phyloP scores from a whole-genome alignment of 2,113 vertebrate species.

The Barnardius zonarius region DNA sequence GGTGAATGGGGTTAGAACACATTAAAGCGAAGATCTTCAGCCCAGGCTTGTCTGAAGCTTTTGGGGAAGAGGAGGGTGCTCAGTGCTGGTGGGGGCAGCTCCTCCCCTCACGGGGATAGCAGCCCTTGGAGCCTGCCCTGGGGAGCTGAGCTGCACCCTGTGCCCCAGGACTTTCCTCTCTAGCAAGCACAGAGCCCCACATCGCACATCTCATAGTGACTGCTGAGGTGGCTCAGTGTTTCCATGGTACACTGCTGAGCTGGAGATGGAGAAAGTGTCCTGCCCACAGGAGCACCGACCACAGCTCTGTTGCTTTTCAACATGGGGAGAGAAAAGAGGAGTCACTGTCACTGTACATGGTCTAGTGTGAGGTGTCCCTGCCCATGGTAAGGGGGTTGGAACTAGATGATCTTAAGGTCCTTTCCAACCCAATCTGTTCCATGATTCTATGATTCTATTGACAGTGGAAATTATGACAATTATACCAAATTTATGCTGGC shows the following conservation, averaged over 20 bases:
- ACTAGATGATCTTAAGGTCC: background rate
- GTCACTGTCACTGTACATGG: background rate
- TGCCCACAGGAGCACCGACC: background rate
- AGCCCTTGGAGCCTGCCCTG: background rate
- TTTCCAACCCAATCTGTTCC: background rate
- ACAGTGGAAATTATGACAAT: background rate
- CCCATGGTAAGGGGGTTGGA: background rate
- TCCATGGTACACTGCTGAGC: background rate
- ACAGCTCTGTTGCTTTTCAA: background rate
- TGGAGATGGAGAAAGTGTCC: background rate
- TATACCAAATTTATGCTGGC: background rate
- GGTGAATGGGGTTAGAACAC: background rate
- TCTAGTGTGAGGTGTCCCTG: background rate
- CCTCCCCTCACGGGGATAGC: background rate
- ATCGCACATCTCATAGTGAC: background rate
- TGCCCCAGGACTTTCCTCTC: background rate
- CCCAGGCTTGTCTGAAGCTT: background rate
- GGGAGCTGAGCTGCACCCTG: background rate
- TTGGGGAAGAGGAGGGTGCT: background rate
- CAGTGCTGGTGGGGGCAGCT: background rate
- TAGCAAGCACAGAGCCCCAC: rapidly evolving
- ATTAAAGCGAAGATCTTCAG: background rate
- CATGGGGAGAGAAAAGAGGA: background rate
- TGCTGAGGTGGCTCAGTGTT: background rate
- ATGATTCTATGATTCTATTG: background rate